These are phyloP conservation scores for Sebastes glaucus DNA, from an alignment of 2,797 vertebrate genomes.

Conservation along the genomic window DNA sequence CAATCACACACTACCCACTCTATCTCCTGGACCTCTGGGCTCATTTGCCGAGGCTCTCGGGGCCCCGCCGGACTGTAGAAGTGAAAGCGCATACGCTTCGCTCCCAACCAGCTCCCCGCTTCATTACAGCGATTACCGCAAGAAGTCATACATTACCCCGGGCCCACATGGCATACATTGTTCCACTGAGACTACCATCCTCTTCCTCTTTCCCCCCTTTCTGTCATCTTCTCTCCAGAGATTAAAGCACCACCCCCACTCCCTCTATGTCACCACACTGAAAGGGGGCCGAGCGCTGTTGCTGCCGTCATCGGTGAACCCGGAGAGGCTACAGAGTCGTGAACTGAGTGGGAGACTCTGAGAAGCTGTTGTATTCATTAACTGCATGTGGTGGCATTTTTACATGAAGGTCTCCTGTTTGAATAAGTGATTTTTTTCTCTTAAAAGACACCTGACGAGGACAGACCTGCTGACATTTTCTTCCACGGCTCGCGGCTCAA, in stretches of 20 bases:
- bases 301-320: not conserved
- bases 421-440: not conserved
- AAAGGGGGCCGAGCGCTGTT: not conserved
- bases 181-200: slow-evolving; percentile 29
- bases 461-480: not conserved
- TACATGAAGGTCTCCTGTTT: not conserved
- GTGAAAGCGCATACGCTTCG: not conserved
- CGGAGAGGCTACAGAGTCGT: not conserved
- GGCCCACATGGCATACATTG: slow-evolving; percentile 15
- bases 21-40: slow-evolving; percentile 40
- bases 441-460: not conserved
- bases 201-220: not conserved
- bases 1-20: slow-evolving; percentile 19
- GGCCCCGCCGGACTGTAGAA: slow-evolving; percentile 11
- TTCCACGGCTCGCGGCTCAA: not conserved
- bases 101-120: slow-evolving; percentile 24
- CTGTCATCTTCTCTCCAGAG: slow-evolving; percentile 13
- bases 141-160: slow-evolving; percentile 55
- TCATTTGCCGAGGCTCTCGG: slow-evolving; percentile 52
- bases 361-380: not conserved
- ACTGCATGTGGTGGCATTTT: not conserved
- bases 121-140: slow-evolving; percentile 57
- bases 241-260: slow-evolving; percentile 16
- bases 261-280: not conserved
- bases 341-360: not conserved